These are phyloP conservation scores for Acinonyx jubatus DNA, from an alignment of 2,113 vertebrate species.

Conservation along the genomic window DNA sequence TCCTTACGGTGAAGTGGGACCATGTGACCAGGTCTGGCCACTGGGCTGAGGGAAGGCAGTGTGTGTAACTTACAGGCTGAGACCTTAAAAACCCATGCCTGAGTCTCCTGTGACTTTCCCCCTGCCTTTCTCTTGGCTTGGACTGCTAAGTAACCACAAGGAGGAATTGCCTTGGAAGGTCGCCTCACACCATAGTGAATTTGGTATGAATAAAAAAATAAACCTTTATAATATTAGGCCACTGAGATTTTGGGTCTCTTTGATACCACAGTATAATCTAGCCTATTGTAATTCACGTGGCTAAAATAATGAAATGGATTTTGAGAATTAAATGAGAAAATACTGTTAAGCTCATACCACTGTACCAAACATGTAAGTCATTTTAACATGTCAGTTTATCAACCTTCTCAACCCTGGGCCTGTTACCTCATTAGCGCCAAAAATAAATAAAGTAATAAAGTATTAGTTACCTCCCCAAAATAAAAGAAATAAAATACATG, in stretches of 20 bases:
- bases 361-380: neutral
- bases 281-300: neutral
- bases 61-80: neutral
- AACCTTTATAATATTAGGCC: neutral
- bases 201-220: neutral
- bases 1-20: neutral
- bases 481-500: neutral
- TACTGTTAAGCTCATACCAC: neutral
- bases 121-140: neutral
- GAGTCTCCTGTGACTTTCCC: neutral
- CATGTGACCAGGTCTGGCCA: neutral
- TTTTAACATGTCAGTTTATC: neutral
- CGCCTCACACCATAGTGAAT: neutral
- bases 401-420: neutral
- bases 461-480: neutral
- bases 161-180: neutral
- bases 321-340: conserved; percentile 30
- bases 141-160: neutral
- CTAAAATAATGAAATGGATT: neutral
- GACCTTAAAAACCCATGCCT: neutral
- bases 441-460: neutral
- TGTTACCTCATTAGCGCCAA: neutral
- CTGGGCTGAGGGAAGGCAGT: neutral
- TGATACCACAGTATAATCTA: neutral
- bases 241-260: neutral